Conservation (phyloP, 2,113 vertebrate genomes). For the Sceloporus tristichus region DNA sequence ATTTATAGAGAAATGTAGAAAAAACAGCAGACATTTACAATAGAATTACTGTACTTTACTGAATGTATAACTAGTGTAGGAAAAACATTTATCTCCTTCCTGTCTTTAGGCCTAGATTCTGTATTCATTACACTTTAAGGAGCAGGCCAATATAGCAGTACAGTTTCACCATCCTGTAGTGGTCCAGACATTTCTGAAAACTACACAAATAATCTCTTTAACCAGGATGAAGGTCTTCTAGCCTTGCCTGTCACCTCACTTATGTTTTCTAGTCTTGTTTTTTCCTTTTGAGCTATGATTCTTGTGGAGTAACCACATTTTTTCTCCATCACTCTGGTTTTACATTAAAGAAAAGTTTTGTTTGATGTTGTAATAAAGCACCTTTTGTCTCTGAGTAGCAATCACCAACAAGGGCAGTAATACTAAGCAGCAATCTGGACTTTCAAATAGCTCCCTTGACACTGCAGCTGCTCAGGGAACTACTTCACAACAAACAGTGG, state of each 20-base stretch:
- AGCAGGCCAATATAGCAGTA: neutral
- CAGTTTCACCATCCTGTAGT: neutral
- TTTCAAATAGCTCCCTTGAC: conserved; percentile 77
- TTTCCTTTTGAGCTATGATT: neutral
- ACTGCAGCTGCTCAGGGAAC: conserved; percentile 82
- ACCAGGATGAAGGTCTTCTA: neutral
- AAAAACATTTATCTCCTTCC: neutral
- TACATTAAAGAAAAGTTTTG: neutral
- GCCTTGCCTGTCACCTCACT: neutral
- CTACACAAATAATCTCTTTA: neutral
- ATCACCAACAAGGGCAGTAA: conserved; percentile 81
- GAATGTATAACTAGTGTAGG: neutral
- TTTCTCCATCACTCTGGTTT: neutral
- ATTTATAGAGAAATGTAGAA: neutral
- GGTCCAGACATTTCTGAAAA: neutral
- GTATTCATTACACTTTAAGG: neutral
- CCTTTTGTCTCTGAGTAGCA: conserved; percentile 72
- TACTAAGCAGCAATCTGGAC: conserved; percentile 74
- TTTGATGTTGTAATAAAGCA: neutral
- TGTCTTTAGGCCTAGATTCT: neutral
- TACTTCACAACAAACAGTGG: conserved; percentile 80
- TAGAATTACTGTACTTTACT: no score
- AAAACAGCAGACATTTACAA: neutral
- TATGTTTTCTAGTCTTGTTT: neutral
- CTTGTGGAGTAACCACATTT: neutral